Conservation (phyloP, 2,113 vertebrate genomes). For the Mobula hypostoma region DNA sequence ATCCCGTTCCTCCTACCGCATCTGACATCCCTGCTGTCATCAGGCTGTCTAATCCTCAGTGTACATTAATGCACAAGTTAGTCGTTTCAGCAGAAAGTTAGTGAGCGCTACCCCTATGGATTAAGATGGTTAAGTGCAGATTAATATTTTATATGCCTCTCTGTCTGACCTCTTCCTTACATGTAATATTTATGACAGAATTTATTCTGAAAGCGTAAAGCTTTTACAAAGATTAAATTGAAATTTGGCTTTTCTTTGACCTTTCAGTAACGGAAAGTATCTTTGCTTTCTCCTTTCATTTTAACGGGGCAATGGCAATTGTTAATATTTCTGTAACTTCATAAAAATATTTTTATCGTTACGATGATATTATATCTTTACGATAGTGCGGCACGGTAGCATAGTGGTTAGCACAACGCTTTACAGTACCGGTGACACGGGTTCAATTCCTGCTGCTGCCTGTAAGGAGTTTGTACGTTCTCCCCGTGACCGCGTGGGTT, state of each 20-base stretch:
- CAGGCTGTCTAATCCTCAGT: background rate
- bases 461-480: no score
- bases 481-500: no score
- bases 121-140: background rate
- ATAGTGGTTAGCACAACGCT: no score
- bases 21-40: background rate
- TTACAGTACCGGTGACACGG: no score
- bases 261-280: background rate
- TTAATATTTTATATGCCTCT: slow-evolving; percentile 4
- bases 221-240: background rate
- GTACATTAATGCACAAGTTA: background rate
- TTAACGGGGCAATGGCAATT: background rate
- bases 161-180: background rate
- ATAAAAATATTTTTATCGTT: background rate
- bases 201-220: background rate
- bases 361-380: background rate
- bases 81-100: background rate
- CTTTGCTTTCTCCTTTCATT: background rate
- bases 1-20: no score
- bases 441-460: no score
- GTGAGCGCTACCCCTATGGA: background rate
- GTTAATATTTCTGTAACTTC: background rate
- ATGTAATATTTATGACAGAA: background rate
- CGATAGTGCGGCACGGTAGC: no score
- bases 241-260: background rate